These are phyloP conservation scores for Phthorimaea operculella DNA, from an alignment of 1,140 invertebrate genomes.

Conservation along the genomic window DNA sequence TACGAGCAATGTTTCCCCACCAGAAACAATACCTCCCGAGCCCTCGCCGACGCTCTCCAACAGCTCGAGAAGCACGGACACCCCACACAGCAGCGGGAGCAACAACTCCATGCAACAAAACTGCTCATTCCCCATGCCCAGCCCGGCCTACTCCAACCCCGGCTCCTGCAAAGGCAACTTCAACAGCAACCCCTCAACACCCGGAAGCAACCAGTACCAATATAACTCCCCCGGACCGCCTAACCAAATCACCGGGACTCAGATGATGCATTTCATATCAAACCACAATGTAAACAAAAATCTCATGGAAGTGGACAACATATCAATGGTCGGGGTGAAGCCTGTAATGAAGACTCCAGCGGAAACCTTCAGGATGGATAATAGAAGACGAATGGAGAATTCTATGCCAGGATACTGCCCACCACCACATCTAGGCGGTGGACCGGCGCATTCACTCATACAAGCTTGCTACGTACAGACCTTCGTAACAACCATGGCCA, in stretches of 20 bases:
- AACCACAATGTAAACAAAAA: constrained; percentile 63
- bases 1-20: constrained; percentile 77
- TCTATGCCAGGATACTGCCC: constrained; percentile 61
- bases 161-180: constrained; percentile 52
- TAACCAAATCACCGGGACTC: constrained; percentile 40
- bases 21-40: constrained; percentile 66
- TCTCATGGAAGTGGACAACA: constrained; percentile 64
- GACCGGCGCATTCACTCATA: constrained; percentile 49
- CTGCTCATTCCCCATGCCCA: constrained; percentile 51
- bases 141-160: constrained; percentile 55
- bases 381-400: constrained; percentile 44
- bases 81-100: constrained; percentile 55
- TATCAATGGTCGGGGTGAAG: constrained; percentile 60
- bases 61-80: constrained; percentile 58
- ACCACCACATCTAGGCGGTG: constrained; percentile 51
- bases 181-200: constrained; percentile 55
- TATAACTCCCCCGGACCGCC: constrained; percentile 57
- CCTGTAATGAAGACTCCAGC: constrained; percentile 39
- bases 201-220: constrained; percentile 45
- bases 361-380: constrained; percentile 38
- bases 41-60: constrained; percentile 65
- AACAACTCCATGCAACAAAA: constrained; percentile 49
- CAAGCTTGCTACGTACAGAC: constrained; percentile 56
- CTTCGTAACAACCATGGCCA: constrained; percentile 79
- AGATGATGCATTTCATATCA: constrained; percentile 64